Percentiles rank a stretch among this genome's conserved stretches.
Evolutionary conservation across 2,888 invertebrate genomes (phyloP).

Genomic region (Pterostichus madidus): DNA sequence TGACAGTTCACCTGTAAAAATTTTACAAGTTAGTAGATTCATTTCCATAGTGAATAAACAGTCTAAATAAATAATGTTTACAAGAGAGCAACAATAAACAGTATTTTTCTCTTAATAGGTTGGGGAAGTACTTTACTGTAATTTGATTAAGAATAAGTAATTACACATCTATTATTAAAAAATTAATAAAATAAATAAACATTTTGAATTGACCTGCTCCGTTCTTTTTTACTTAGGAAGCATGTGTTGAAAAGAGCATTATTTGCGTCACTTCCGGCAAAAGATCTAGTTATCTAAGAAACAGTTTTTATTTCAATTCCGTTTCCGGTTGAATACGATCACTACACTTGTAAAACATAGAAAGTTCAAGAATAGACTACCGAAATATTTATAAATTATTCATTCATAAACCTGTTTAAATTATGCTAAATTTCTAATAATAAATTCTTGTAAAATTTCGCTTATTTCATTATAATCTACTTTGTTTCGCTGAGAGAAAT

Average conservation of each 20-base stretch:
- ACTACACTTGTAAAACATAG: neutral
- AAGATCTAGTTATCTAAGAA: constrained; percentile 41
- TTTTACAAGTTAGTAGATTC: too few relatives aligned
- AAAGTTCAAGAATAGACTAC: constrained; percentile 6
- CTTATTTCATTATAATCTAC: constrained; percentile 29
- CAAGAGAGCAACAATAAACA: too few relatives aligned
- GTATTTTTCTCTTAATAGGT: too few relatives aligned
- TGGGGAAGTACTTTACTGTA: too few relatives aligned
- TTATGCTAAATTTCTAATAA: constrained; percentile 19
- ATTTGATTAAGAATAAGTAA: too few relatives aligned
- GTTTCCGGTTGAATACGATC: neutral
- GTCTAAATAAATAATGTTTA: too few relatives aligned
- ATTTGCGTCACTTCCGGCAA: constrained; percentile 16
- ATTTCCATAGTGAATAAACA: too few relatives aligned
- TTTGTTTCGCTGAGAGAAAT: constrained; percentile 32
- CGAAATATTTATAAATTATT: constrained; percentile 27
- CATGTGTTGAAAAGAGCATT: too few relatives aligned
- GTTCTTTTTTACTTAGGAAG: too few relatives aligned
- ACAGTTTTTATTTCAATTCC: constrained; percentile 28
- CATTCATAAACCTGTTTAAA: constrained; percentile 5
- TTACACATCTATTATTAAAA: too few relatives aligned
- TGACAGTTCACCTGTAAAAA: too few relatives aligned
- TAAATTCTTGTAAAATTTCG: neutral
- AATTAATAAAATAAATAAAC: neutral
- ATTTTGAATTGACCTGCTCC: too few relatives aligned